Evolutionary conservation across 2,113 vertebrate genomes (phyloP), one percentile per base, ranked within the genome.

Genomic region (Geococcyx californianus): DNA sequence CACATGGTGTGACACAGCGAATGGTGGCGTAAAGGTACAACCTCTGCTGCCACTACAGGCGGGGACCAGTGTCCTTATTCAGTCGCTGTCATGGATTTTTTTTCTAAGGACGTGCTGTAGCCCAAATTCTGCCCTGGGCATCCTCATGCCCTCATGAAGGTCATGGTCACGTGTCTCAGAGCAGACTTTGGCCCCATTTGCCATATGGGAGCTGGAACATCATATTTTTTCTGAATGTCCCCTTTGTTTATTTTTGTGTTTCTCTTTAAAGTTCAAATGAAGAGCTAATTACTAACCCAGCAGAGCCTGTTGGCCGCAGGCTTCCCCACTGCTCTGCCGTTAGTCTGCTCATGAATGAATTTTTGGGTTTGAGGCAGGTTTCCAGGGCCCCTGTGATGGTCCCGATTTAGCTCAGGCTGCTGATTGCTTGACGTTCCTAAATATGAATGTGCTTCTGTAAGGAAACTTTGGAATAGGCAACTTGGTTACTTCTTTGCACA

Each of bases 161-260:
- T 94, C 93, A 6, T 2, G 40, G 21, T 68, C 94, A 92, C 88
- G 63, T 95, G 93, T 68, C 69, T 83, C 54, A 25, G 56, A 90
- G 92, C 95, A 96, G 95, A 60, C 69, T 87, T 94, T 92, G 94
- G 68, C 88, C 95, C 88, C 88, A 6, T 97, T 96, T 84, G 89
- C 92, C 95, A 96, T 91, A 89, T 96, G 95, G 95, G 91, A 96
- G 93, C 80, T 75, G 79, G 75, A 78, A 33, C 64, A 84, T 54
- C 42, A 1, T 42, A 4, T 19, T 84, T 94, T 51, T 38, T 7
- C 84, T 81, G 38, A 47, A 11, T n/a, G 79, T 96, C 47, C 72
- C 72, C 75, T 13, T 19, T 52, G 90, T 92, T 93, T 96, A 64
- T 95, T 84, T 95, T 45, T 40, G 85, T 83, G 55, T 84, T 76